phyloP scores from a whole-genome alignment of 2,797 vertebrate genomes.

The Aselliscus stoliczkanus region DNA sequence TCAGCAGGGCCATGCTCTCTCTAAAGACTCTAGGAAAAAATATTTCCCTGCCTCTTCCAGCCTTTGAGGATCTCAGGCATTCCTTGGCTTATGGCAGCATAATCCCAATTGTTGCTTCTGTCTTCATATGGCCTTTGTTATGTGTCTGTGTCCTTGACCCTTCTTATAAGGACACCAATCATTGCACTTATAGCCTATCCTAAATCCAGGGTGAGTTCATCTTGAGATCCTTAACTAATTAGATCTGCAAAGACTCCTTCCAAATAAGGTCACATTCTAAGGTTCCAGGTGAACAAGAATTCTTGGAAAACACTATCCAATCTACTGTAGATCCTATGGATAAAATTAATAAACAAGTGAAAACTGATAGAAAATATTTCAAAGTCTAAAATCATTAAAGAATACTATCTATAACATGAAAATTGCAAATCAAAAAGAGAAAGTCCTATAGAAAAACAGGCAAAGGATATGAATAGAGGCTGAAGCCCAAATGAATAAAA shows the following conservation, averaged over 20 bases:
- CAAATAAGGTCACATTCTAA: not conserved
- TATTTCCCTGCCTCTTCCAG: not conserved
- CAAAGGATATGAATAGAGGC: not conserved
- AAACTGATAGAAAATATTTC: conserved; percentile 7
- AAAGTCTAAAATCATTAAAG: not conserved
- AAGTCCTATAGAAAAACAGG: not conserved
- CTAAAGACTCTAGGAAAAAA: not conserved
- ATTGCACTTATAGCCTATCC: not conserved
- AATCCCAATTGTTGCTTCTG: not conserved
- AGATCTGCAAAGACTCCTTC: not conserved
- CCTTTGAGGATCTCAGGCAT: not conserved
- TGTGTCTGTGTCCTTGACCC: not conserved
- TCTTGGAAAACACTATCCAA: not conserved
- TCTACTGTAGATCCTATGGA: not conserved
- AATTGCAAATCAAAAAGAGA: not conserved
- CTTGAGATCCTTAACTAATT: not conserved
- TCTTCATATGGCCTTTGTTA: not conserved
- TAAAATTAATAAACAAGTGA: not conserved
- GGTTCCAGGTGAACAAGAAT: not conserved
- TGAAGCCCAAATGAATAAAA: conserved; percentile 21
- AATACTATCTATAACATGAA: not conserved
- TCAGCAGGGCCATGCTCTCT: not conserved
- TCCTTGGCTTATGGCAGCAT: not conserved
- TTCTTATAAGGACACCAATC: not conserved
- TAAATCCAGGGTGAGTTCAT: not conserved